Evolutionary conservation across 2,797 vertebrate genomes (phyloP), one percentile per base, ranked within the genome.

Genomic region (Propithecus perrieri): DNA sequence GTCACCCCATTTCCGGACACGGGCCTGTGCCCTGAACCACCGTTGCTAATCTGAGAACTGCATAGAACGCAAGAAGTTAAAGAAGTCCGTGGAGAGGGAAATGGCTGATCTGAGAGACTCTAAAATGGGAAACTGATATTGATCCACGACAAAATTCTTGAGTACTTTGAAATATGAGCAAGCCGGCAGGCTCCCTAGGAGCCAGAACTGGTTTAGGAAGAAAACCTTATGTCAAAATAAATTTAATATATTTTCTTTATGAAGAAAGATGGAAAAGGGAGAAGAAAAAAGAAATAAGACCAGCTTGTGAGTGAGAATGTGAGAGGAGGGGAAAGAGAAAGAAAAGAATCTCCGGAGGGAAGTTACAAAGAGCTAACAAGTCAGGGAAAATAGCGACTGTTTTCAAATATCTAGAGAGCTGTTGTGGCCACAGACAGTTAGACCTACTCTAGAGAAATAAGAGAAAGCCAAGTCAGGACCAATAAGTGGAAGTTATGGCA

Each of bases 231-330:
- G 28, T 89, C 89, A 76, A 94, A 75, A 79, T 55, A 95, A 80
- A 76, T 85, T 74, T 85, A 13, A 79, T 71, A 2, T 67, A 57
- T 83, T 88, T 91, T 75, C 55, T 76, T 90, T 81, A 94, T 35
- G 18, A 89, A 84, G 63, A 86, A 94, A 89, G 50, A 92, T 71
- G 30, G 72, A 93, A 80, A 57, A 20, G 22, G 41, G n/a, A 83
- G 55, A 22, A 17, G 10, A 2, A 18, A 30, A 41, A 74, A 33
- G 24, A 76, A 63, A 43, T 6, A 38, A 94, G 65, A 18, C n/a
- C 7, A 57, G 59, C 26, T 69, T 76, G 48, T 50, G 41, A 46
- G 72, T 57, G 17, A 79, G 20, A 69, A n/a, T 5, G 8, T 46
- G 28, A 48, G 53, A 79, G 50, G 61, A 59, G 35, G 41, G n/a